A percentile compares a stretch with the other conserved stretches of the same genome.
phyloP scores from a whole-genome alignment of 1,140 invertebrate genomes.

The Cyrtorhinus lividipennis region DNA sequence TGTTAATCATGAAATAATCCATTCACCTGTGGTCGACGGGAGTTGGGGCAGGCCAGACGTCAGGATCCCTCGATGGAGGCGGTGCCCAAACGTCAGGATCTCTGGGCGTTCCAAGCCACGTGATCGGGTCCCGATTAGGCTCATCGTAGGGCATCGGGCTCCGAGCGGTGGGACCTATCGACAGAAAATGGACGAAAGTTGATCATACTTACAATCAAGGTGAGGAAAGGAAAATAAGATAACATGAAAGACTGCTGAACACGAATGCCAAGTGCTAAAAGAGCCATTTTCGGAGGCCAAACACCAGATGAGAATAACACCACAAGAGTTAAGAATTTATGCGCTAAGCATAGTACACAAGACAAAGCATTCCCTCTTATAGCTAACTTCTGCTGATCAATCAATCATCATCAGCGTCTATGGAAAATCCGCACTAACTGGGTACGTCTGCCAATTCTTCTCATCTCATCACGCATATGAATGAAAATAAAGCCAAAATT shows the following conservation, averaged over 20 bases:
- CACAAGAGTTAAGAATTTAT: neutral
- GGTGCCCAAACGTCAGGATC: constrained; percentile 61
- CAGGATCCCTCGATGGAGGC: constrained; percentile 59
- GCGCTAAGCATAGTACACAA: too few relatives aligned
- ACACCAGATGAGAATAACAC: neutral
- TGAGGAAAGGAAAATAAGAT: constrained; percentile 27
- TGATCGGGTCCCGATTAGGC: constrained; percentile 37
- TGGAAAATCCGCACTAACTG: too few relatives aligned
- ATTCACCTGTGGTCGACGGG: constrained; percentile 59
- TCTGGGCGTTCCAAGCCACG: constrained; percentile 27
- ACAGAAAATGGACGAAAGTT: neutral
- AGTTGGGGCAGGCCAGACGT: constrained; percentile 81
- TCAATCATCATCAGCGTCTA: too few relatives aligned
- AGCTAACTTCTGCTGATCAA: too few relatives aligned
- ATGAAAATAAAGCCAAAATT: too few relatives aligned
- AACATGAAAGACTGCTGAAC: constrained; percentile 16
- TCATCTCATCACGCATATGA: too few relatives aligned
- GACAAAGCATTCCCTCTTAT: too few relatives aligned
- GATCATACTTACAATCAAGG: neutral
- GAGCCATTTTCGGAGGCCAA: neutral
- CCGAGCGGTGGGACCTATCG: neutral
- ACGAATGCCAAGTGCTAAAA: neutral
- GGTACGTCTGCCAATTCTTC: too few relatives aligned
- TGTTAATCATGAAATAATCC: neutral
- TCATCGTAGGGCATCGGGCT: constrained; percentile 39